Base-by-base conservation (phyloP, 2,888 invertebrate genomes). In the Alcis repandata region DNA sequence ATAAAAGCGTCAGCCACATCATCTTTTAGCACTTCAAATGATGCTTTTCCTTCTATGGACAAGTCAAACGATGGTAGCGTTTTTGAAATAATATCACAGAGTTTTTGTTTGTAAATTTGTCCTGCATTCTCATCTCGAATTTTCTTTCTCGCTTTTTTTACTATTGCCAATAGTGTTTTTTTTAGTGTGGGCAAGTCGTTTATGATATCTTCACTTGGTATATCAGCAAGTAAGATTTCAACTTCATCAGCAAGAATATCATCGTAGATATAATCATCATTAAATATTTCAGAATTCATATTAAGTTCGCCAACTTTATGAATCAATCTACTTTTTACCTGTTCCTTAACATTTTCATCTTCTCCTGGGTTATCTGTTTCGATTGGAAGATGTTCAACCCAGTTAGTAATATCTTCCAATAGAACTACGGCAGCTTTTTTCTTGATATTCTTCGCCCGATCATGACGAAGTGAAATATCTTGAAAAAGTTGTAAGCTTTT, bases 1-100 rank as follows among this genome's bases (percentile, higher is more conserved):
- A 90, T 81, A 66, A 84, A 90, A 13, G 88, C 87, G 52, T 90
- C 87, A 17, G 84, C 85, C 43, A 91, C 58, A 59, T 78, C 79
- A 46, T 88, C 85, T 77, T 86, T 88, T 1, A 89, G 67, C 4
- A 78, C 56, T 67, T 89, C 85, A 61, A 89, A 82, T 19, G 74
- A 74, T 15, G 75, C 78, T 60, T 75, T 68, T 64, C 85, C 84
- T 15, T 85, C 84, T 8, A 17, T 17, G 8, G 80, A 58, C 2
- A 79, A 40, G 32, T 70, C 64, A 11, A 63, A 60, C 13, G 69
- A 64, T 15, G 84, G 82, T 27, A 87, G 66, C n/a, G 78, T 77
- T n/a, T 77, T 79, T n/a, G 82, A 76, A 58, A 88, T 75, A 4
- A 76, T 71, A 38, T 86, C 80, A 33, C 78, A 78, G 40, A 90